phyloP scores from a whole-genome alignment of 1,140 invertebrate species.

The Caenorhabditis briggsae region DNA sequence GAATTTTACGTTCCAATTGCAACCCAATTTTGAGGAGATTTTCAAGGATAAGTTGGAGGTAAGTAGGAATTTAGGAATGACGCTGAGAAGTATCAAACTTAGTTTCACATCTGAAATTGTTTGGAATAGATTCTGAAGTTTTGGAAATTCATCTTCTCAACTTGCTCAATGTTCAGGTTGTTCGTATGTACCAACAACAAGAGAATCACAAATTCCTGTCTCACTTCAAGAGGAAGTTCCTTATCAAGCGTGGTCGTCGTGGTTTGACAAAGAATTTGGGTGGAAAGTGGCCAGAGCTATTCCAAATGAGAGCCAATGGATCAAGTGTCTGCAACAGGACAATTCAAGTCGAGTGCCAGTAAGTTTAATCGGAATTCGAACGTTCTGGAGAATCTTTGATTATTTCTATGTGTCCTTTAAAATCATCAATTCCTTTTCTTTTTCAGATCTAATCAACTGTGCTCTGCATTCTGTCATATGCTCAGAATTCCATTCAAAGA shows the following conservation, averaged over 20 bases:
- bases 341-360: constrained; percentile 83
- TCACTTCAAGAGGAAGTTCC: constrained; percentile 94
- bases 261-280: constrained; percentile 75
- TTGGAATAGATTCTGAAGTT: not conserved
- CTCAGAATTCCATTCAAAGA: constrained; percentile 69
- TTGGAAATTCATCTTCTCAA: not conserved
- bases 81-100: too few species aligned
- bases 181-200: constrained; percentile 87
- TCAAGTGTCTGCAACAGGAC: constrained; percentile 92
- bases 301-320: constrained; percentile 94
- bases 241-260: constrained; percentile 86
- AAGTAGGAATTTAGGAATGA: too few species aligned
- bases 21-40: constrained; percentile 95
- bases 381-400: not conserved
- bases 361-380: not conserved
- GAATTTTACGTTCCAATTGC: constrained; percentile 93
- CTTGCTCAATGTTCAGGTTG: constrained; percentile 81
- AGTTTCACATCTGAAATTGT: too few species aligned
- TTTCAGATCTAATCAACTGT: constrained; percentile 75
- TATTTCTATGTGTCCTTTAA: not conserved
- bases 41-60: constrained; percentile 92
- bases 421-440: not conserved
- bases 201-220: constrained; percentile 98
- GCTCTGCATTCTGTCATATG: constrained; percentile 80
- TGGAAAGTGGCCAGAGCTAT: constrained; percentile 87